Conservation (phyloP, 2,113 vertebrate species). For the Phalacrocorax pelagicus region DNA sequence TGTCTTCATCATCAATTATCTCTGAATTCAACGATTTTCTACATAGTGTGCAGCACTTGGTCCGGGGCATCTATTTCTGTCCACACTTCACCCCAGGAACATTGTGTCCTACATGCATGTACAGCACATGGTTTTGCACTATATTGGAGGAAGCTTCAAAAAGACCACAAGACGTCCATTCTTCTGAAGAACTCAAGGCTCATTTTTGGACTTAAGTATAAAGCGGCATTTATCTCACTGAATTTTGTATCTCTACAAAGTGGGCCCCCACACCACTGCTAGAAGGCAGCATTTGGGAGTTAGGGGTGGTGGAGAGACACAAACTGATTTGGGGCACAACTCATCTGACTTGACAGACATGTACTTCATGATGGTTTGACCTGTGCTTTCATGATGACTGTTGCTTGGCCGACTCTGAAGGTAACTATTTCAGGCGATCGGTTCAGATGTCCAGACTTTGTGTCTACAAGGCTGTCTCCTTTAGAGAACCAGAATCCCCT, state of each 20-base stretch:
- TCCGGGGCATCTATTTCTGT: neutral
- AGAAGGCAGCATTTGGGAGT: neutral
- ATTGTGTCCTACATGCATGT: accelerated
- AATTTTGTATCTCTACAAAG: neutral
- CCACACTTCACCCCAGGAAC: neutral
- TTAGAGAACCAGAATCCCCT: neutral
- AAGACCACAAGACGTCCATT: neutral
- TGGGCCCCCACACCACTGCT: accelerated
- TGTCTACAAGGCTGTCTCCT: neutral
- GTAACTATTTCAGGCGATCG: neutral
- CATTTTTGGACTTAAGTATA: neutral
- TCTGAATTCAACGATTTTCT: neutral
- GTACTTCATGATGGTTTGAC: neutral
- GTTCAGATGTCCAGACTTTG: neutral
- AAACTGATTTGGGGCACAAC: neutral
- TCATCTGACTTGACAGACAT: neutral
- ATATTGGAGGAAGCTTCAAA: neutral
- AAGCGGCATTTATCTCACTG: neutral
- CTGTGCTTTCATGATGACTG: neutral
- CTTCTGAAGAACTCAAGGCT: neutral
- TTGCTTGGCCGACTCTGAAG: neutral
- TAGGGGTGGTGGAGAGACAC: too few relatives aligned
- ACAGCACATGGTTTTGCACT: neutral
- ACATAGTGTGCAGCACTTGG: neutral
- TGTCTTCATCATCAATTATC: neutral